Evolutionary conservation across 2,888 invertebrate species (phyloP).

Genomic region (Eutolmus rufibarbis): DNA sequence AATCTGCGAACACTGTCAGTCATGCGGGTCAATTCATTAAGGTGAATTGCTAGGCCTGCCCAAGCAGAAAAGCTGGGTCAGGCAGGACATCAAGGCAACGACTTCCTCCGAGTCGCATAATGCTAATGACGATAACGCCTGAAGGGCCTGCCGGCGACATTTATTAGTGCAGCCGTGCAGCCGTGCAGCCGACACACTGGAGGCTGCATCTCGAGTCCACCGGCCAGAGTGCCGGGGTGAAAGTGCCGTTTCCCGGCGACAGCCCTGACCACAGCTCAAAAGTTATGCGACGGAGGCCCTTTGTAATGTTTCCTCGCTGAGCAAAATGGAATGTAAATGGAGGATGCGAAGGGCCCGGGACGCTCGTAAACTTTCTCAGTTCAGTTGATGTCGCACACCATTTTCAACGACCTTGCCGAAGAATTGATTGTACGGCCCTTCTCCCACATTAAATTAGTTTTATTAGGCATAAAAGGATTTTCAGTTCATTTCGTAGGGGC

Average conservation of each 20-base stretch:
- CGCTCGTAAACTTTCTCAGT: background rate
- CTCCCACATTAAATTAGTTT: conserved; percentile 26
- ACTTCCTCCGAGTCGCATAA: conserved; percentile 9
- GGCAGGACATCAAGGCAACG: background rate
- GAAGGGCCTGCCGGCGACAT: background rate
- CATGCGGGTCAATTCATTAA: background rate
- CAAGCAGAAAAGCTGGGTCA: background rate
- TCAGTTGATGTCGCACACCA: background rate
- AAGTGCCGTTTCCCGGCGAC: background rate
- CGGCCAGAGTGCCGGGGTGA: background rate
- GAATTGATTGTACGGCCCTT: background rate
- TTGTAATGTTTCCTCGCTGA: background rate
- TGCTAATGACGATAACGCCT: background rate
- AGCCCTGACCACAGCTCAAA: background rate
- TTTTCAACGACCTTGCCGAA: background rate
- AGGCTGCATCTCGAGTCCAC: background rate
- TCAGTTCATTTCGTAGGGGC: conserved; percentile 5
- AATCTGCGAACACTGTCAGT: background rate
- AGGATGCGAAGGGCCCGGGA: background rate
- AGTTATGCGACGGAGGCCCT: background rate
- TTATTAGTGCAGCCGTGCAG: background rate
- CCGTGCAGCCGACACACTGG: background rate
- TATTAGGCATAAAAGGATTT: conserved; percentile 36
- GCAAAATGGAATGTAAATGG: background rate
- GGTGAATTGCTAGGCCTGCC: background rate